Evolutionary conservation across 2,797 vertebrate species (phyloP), one percentile per base, ranked within the genome.

Genomic region (Naso thynnoides): DNA sequence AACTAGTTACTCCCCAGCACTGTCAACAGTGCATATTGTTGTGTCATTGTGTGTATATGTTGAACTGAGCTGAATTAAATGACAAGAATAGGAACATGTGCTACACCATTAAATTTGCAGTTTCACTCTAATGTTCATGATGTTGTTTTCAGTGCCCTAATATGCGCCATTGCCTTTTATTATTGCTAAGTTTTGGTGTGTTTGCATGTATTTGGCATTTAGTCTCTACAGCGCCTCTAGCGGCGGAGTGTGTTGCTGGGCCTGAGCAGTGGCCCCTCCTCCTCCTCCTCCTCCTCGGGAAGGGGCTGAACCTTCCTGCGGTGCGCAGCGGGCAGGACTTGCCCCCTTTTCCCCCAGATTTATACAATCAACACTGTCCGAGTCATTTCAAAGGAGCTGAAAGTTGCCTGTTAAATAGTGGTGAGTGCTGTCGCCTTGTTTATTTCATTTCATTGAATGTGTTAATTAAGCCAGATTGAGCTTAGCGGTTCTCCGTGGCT

Each of bases 221-320:
- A 6, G 9, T 11, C 0, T 26, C 6, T 47, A 8, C n/a, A 18
- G 81, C 54, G n/a, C 75, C 84, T 62, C 81, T 55, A 53, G 73
- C 6, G 77, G 82, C 21, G 4, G 7, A 4, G 2, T 0, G 33
- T 0, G 57, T 42, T 14, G 15, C 42, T 45, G 60, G 21, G 1
- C 1, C 36, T 15, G 33, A 0, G 31, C 41, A 0, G 41, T 48
- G 70, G 56, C 80, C 66, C 80, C 80, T 62, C 80, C 88, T 79
- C 85, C 82, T 62, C 57, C 65, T 68, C 80, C 80, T 62, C 80
- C 88, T 79, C 85, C 82, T 62, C 57, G 63, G 65, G 45, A 3
- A 47, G 66, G 70, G 57, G 80, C 60, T 38, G 67, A 31, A 26
- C 70, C 48, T 36, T 26, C 18, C 71, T 67, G 78, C 54, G 73